Base-by-base conservation (phyloP, 2,888 invertebrate genomes). In the Drosophila kambysellisi region DNA sequence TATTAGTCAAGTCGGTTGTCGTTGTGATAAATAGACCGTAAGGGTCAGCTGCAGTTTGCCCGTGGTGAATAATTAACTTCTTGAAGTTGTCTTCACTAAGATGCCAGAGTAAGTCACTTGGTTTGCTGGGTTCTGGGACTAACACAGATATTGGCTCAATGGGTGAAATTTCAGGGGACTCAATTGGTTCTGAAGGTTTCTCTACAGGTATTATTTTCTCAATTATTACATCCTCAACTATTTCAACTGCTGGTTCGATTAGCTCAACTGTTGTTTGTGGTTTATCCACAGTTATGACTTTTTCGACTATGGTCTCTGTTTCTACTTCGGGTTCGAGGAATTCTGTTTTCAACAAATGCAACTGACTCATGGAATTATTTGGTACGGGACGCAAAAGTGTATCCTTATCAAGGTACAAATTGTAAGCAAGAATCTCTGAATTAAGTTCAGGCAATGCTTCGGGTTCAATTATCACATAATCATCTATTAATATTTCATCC, bases 351-450 rank as follows among this genome's bases (percentile, higher is more conserved):
- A 78, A 32, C 33, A 79, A 72, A 70, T 75, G 73, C 91, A 95
- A 95, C 77, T 94, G 93, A 81, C 94, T 94, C 93, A 96, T 96
- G 43, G 95, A 96, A 82, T 96, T 95, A 82, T 95, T 63, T 30
- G 73, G 65, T 50, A 61, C 20, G 37, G 65, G 71, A 50, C 72
- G 74, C 62, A 76, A 58, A 3, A 88, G 53, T 46, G 73, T 74
- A 30, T 64, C 53, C 52, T 77, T 76, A 64, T 90, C 89, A 57
- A 91, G 76, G 61, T 79, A 76, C 37, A 90, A 77, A 73, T 91
- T 89, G 15, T 60, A 63, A 33, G 81, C 75, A 58, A 88, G 80
- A 39, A 89, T 87, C 43, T 91, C 82, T 8, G 79, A 74, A 56
- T 91, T 81, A 17, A 91, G 71, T 68, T 88, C 59, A 58, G 76